These are phyloP conservation scores for Acipenser oxyrinchus DNA, from an alignment of 2,797 vertebrate genomes.

Conservation along the genomic window DNA sequence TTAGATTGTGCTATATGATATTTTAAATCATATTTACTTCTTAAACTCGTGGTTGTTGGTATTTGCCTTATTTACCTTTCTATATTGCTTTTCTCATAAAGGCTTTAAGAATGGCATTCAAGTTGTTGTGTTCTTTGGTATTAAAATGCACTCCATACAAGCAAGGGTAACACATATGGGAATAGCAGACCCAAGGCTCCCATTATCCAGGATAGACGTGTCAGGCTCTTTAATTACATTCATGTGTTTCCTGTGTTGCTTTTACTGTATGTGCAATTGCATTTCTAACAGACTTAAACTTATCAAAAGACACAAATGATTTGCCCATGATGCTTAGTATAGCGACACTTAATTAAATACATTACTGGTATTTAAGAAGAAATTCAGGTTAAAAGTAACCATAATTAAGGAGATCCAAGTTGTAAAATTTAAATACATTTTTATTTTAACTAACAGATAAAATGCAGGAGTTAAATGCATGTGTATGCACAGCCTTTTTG, in stretches of 20 bases:
- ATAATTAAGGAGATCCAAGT: too few relatives aligned
- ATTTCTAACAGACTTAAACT: constrained; percentile 47
- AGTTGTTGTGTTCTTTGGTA: constrained; percentile 85
- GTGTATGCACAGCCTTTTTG: too few relatives aligned
- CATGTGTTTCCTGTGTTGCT: constrained; percentile 52
- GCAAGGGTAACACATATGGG: constrained; percentile 71
- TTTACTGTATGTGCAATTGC: constrained; percentile 59
- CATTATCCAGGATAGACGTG: constrained; percentile 72
- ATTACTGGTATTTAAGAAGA: too few relatives aligned
- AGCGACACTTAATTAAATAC: too few relatives aligned
- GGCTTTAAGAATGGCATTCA: constrained; percentile 87
- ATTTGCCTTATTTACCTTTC: constrained; percentile 97
- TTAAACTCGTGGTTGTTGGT: constrained; percentile 83
- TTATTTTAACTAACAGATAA: too few relatives aligned
- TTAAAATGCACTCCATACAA: constrained; percentile 81
- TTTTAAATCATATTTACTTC: constrained; percentile 58
- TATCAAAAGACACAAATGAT: constrained; percentile 23
- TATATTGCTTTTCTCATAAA: constrained; percentile 87
- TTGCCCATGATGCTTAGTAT: too few relatives aligned
- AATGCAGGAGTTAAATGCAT: too few relatives aligned
- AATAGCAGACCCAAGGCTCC: constrained; percentile 71
- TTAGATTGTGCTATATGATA: too few relatives aligned
- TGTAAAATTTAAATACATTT: too few relatives aligned
- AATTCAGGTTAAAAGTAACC: too few relatives aligned
- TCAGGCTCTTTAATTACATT: constrained; percentile 66